Evolutionary conservation across 2,888 invertebrate species (phyloP), one percentile per base, ranked within the genome.

Genomic region (Pachydiplax longipennis): DNA sequence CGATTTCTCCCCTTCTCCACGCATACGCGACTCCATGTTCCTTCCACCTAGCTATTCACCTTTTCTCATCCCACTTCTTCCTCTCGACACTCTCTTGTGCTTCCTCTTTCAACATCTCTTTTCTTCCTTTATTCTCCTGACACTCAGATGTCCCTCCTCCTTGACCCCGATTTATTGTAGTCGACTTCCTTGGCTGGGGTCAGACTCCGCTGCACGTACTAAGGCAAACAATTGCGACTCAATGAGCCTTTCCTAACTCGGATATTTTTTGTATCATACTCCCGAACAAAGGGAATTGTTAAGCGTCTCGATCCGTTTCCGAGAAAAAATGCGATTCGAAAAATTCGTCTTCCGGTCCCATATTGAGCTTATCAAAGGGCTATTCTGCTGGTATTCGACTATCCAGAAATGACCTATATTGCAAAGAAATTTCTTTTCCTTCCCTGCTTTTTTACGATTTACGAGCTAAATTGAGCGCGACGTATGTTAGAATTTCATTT

Each of bases 171-270:
- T 87, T 58, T 13, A 87, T 40, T 65, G 40, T 65, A 61, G 22
- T n/a, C 22, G 12, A 37, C 61, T 61, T 73, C 31, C 73, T 8
- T 25, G 73, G 73, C 13, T 31, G 65, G 65, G 65, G n/a, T 65
- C 61, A n/a, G 15, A 58, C 83, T 83, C 31, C 87, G 31, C 58
- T 87, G 87, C 65, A 87, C 58, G 61, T 87, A 87, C 35, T 35
- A 65, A 65, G 61, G 40, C 61, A 65, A 87, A 87, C 87, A 87
- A 87, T 87, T 61, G 87, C 13, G 37, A 37, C 87, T 87, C 65
- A 2, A 37, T 65, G 65, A 87, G 61, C 22, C 61, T 31, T 35
- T 44, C 8, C 4, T 87, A 37, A 3, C 65, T n/a, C 87, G 22
- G 5, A 12, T 61, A 12, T 40, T 53, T 87, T 87, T 61, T 8